These are phyloP conservation scores for Carettochelys insculpta DNA, from an alignment of 2,113 vertebrate species.

Conservation along the genomic window DNA sequence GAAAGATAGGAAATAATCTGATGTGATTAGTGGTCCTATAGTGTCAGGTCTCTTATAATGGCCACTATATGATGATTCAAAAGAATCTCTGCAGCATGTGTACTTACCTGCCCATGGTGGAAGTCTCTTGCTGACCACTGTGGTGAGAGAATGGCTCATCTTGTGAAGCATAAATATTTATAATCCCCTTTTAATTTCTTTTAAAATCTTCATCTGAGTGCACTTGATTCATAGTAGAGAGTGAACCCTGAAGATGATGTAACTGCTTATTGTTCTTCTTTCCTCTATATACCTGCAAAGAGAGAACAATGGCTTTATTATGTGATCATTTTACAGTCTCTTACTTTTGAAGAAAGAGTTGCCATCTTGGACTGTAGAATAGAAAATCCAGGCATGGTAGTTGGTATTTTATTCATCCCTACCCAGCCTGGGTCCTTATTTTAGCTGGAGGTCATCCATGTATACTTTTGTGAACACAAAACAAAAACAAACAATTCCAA, in stretches of 20 bases:
- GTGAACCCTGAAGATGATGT: not conserved
- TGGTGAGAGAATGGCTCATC: not conserved
- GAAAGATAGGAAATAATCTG: not conserved
- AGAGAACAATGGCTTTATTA: not conserved
- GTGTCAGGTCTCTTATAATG: not conserved
- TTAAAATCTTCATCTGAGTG: not conserved
- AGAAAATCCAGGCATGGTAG: accelerated
- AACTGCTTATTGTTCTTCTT: not conserved
- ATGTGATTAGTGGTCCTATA: not conserved
- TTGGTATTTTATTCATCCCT: accelerated
- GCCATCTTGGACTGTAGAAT: not conserved
- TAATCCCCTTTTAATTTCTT: not conserved
- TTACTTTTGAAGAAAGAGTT: not conserved
- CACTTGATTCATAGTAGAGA: not conserved
- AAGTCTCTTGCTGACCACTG: not conserved
- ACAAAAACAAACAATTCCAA: not conserved
- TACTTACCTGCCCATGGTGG: not conserved
- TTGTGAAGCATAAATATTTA: not conserved
- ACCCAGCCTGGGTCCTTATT: not conserved
- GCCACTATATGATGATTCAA: not conserved
- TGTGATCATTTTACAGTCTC: not conserved
- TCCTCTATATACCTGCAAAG: not conserved
- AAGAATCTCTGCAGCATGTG: not conserved
- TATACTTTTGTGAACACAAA: not conserved
- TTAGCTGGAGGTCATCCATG: not conserved